phyloP scores from a whole-genome alignment of 2,797 vertebrate species.

The Parambassis ranga region DNA sequence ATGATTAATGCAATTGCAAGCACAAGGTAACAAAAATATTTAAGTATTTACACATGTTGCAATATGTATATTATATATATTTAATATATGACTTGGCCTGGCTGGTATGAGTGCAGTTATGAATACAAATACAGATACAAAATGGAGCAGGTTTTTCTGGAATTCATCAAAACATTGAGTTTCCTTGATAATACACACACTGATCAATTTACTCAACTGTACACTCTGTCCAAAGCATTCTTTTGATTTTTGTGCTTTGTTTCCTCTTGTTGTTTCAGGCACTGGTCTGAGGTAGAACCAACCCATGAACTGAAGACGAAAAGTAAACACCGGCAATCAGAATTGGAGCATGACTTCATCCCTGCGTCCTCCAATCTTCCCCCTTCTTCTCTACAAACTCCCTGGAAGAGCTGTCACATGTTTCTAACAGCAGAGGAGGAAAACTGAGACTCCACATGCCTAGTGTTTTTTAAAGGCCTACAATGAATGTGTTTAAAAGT shows the following conservation, averaged over 20 bases:
- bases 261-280: slow-evolving; percentile 37
- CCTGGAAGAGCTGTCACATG: slow-evolving; percentile 20
- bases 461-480: neutral
- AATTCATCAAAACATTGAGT: neutral
- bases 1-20: too few species aligned
- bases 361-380: neutral
- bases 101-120: too few species aligned
- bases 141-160: too few species aligned
- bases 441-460: neutral
- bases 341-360: slow-evolving; percentile 22
- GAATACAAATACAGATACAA: too few species aligned
- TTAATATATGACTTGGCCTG: too few species aligned
- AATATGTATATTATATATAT: too few species aligned
- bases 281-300: slow-evolving; percentile 13
- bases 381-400: slow-evolving; percentile 9
- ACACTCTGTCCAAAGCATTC: neutral
- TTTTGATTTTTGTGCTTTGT: neutral
- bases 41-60: too few species aligned
- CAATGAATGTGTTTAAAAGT: neutral
- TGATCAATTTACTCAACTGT: neutral
- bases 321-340: slow-evolving; percentile 24
- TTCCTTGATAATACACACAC: neutral
- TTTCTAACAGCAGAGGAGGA: slow-evolving; percentile 23
- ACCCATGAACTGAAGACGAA: slow-evolving; percentile 25
- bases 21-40: too few species aligned